Conservation (phyloP, 1,140 invertebrate genomes). For the Goniozus legneri region DNA sequence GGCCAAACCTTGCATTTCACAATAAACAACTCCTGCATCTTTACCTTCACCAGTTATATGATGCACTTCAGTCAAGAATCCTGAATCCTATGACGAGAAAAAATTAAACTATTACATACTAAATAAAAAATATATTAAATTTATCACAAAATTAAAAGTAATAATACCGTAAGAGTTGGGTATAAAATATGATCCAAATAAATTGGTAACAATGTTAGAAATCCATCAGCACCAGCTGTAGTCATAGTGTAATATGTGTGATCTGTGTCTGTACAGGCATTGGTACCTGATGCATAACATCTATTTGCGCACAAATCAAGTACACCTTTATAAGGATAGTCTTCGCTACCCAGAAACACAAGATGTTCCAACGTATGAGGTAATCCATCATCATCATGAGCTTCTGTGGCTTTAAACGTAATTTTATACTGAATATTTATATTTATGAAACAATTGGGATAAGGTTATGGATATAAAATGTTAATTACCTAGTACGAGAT, state of each 20-base stretch:
- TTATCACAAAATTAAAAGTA: too few relatives aligned
- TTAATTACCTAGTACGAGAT: constrained; percentile 76
- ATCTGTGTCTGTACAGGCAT: constrained; percentile 81
- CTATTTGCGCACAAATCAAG: constrained; percentile 85
- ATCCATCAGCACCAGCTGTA: constrained; percentile 83
- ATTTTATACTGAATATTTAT: too few relatives aligned
- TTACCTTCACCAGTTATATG: constrained; percentile 84
- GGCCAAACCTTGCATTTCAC: constrained; percentile 86
- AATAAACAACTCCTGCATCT: constrained; percentile 90
- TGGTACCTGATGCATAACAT: constrained; percentile 86
- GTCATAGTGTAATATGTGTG: constrained; percentile 87
- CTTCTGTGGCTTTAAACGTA: constrained; percentile 73
- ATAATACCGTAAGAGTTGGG: constrained; percentile 72
- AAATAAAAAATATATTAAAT: constrained; percentile 13
- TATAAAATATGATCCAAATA: constrained; percentile 88
- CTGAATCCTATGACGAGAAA: constrained; percentile 61
- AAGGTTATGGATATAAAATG: constrained; percentile 2
- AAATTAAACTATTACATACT: constrained; percentile 4
- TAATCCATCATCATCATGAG: constrained; percentile 85
- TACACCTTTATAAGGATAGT: constrained; percentile 87
- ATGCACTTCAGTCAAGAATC: constrained; percentile 86
- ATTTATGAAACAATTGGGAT: constrained; percentile 1
- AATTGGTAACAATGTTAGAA: constrained; percentile 82
- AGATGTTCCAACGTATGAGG: constrained; percentile 92
- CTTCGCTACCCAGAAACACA: constrained; percentile 85